Conservation (phyloP, 2,888 invertebrate genomes). For the Amaurobius ferox region DNA sequence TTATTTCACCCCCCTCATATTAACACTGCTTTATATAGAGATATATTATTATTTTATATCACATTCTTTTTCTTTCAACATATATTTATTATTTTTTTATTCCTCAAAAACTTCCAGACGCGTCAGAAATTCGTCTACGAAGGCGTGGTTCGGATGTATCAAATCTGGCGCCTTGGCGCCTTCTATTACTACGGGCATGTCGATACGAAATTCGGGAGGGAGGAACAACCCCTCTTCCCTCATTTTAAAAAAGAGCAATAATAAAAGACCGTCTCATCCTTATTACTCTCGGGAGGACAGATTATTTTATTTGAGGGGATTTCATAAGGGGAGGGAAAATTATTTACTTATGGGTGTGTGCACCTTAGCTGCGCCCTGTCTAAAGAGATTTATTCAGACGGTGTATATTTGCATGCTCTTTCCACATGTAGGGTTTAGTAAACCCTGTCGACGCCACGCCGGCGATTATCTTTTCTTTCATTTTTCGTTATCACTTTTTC, state of each 20-base stretch:
- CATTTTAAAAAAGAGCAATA: neutral
- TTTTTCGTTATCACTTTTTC: neutral
- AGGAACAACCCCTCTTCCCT: neutral
- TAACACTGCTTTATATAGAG: slow-evolving; percentile 27
- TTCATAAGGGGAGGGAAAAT: slow-evolving; percentile 9
- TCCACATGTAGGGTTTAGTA: slow-evolving; percentile 2
- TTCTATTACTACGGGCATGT: neutral
- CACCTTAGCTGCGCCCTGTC: neutral
- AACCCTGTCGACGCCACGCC: neutral
- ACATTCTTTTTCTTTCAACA: slow-evolving; percentile 7
- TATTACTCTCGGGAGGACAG: neutral
- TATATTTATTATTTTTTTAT: neutral
- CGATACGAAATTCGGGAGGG: neutral
- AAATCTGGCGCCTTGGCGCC: slow-evolving; percentile 26
- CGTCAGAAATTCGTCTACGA: slow-evolving; percentile 31
- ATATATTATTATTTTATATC: slow-evolving; percentile 40
- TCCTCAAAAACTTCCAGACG: slow-evolving; percentile 11
- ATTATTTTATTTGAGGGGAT: slow-evolving; percentile 24
- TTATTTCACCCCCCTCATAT: slow-evolving; percentile 19
- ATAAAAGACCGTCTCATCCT: neutral
- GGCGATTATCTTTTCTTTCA: neutral
- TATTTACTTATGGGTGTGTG: slow-evolving; percentile 25
- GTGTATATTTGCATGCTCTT: slow-evolving; percentile 16
- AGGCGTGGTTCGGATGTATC: slow-evolving; percentile 28
- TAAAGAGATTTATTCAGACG: slow-evolving; percentile 1